A percentile compares a stretch with the other conserved stretches of the same genome.
phyloP scores from a whole-genome alignment of 2,797 vertebrate species.

The Sebastes matsubarae region DNA sequence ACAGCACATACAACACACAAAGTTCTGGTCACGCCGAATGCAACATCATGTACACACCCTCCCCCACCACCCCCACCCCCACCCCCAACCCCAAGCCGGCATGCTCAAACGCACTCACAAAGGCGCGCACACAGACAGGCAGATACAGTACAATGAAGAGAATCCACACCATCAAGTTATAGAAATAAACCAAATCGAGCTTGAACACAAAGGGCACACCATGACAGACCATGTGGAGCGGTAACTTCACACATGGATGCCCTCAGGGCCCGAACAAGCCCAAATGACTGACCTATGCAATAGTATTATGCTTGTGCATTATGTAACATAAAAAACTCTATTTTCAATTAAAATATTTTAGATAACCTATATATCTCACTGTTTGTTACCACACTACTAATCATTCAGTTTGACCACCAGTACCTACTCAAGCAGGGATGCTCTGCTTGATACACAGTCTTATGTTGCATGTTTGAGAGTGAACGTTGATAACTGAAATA shows the following conservation, averaged over 20 bases:
- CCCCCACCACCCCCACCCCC: background rate
- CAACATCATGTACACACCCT: conserved; percentile 24
- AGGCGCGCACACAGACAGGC: conserved; percentile 37
- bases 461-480: background rate
- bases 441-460: background rate
- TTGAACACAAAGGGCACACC: conserved; percentile 19
- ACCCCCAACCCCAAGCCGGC: background rate
- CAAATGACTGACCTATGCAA: background rate
- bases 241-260: conserved; percentile 1
- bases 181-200: conserved; percentile 33
- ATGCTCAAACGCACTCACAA: conserved; percentile 48
- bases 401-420: background rate
- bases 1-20: conserved; percentile 48
- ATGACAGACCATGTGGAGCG: conserved; percentile 2
- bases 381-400: background rate
- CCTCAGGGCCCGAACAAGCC: background rate
- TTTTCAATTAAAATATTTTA: background rate
- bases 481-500: background rate
- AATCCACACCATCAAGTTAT: conserved; percentile 27
- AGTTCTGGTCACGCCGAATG: conserved; percentile 44
- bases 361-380: background rate
- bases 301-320: background rate
- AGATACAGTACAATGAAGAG: conserved; percentile 29
- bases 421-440: background rate
- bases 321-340: background rate